These are phyloP conservation scores for Sitodiplosis mosellana DNA, from an alignment of 1,140 invertebrate species.

Conservation along the genomic window DNA sequence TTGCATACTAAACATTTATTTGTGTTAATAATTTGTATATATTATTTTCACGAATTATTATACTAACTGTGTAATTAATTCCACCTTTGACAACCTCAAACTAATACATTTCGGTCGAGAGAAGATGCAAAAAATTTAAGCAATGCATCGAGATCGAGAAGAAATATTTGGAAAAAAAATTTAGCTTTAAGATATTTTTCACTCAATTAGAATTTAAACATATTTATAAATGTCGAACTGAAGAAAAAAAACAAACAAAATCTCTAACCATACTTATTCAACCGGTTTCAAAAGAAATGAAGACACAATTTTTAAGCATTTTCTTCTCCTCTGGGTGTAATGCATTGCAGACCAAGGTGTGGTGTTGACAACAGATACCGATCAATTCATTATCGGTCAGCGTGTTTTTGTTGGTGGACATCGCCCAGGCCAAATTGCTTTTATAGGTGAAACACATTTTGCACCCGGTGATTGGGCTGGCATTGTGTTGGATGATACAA, in stretches of 20 bases:
- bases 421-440: slow-evolving; percentile 89
- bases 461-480: slow-evolving; percentile 93
- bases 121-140: not conserved
- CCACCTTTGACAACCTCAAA: not conserved
- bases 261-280: too few relatives aligned
- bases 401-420: slow-evolving; percentile 86
- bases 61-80: not conserved
- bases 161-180: not conserved
- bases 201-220: too few relatives aligned
- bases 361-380: slow-evolving; percentile 72
- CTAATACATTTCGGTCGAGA: too few relatives aligned
- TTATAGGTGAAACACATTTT: slow-evolving; percentile 95
- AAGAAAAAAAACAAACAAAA: not conserved
- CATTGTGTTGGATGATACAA: slow-evolving; percentile 82
- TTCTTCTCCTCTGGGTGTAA: too few relatives aligned
- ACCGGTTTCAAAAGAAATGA: not conserved
- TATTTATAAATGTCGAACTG: too few relatives aligned
- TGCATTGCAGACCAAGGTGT: slow-evolving; percentile 53
- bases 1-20: slow-evolving; percentile 5
- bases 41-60: not conserved
- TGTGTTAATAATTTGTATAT: slow-evolving; percentile 7
- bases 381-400: slow-evolving; percentile 91
- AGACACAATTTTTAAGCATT: not conserved
- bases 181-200: too few relatives aligned
- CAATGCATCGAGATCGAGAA: not conserved